These are phyloP conservation scores for Megastigmus dorsalis DNA, from an alignment of 2,888 invertebrate species.

Conservation along the genomic window DNA sequence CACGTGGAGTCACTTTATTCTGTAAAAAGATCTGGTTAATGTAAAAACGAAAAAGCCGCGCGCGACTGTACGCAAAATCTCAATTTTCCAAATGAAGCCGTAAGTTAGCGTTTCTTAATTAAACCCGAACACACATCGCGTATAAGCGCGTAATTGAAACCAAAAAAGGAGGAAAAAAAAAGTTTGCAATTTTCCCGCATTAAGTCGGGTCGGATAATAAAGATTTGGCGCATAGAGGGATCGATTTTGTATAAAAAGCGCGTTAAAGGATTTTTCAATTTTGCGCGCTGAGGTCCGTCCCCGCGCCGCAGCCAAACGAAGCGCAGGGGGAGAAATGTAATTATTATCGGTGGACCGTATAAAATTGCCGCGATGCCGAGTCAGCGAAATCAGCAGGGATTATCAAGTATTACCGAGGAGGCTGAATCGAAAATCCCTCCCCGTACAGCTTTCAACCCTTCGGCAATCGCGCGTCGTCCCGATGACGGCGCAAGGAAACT, in stretches of 20 bases:
- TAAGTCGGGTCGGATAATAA: slow-evolving; percentile 2
- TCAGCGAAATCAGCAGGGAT: slow-evolving; percentile 53
- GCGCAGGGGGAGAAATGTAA: slow-evolving; percentile 39
- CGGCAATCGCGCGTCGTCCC: no score
- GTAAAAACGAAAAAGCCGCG: no score
- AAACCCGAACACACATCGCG: no score
- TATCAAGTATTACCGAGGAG: slow-evolving; percentile 52
- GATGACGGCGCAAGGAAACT: slow-evolving; percentile 2
- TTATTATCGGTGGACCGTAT: slow-evolving; percentile 45
- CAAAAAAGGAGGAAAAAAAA: no score
- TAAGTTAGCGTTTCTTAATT: no score
- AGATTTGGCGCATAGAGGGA: slow-evolving; percentile 3
- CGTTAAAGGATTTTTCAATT: slow-evolving; percentile 46
- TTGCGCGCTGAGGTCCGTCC: not conserved
- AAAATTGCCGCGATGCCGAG: slow-evolving; percentile 51
- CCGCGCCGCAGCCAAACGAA: not conserved
- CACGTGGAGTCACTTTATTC: no score
- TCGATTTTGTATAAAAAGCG: slow-evolving; percentile 28
- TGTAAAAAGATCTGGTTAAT: no score
- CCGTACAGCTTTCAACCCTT: not conserved
- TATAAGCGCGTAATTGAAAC: no score
- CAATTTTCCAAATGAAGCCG: no score
- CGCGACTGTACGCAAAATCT: no score
- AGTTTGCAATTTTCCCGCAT: slow-evolving; percentile 14
- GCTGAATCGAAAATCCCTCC: slow-evolving; percentile 53